phyloP scores from a whole-genome alignment of 2,797 vertebrate species.

The Acanthiza pusilla region DNA sequence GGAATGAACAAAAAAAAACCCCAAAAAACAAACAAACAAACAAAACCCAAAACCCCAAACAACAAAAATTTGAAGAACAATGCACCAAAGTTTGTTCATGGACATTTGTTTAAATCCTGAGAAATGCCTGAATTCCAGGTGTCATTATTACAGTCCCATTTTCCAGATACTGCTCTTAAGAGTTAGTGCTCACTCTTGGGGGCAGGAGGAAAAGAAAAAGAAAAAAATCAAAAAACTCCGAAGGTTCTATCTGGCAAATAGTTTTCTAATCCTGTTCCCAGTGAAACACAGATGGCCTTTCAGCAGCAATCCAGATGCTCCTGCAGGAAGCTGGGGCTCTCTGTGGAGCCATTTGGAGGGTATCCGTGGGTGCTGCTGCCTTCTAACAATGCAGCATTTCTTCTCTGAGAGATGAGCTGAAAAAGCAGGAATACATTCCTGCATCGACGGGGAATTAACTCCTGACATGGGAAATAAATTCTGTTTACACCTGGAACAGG shows the following conservation, averaged over 20 bases:
- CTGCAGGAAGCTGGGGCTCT: slow-evolving; percentile 53
- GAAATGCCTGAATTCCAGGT: neutral
- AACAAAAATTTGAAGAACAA: neutral
- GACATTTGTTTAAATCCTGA: neutral
- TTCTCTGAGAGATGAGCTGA: neutral
- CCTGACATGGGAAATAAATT: neutral
- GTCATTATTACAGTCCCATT: neutral
- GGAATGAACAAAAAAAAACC: neutral
- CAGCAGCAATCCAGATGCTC: slow-evolving; percentile 46
- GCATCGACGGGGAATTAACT: neutral
- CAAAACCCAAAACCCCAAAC: no score
- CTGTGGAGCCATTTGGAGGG: slow-evolving; percentile 48
- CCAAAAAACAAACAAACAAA: no score
- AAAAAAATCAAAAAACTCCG: neutral
- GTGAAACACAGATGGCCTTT: slow-evolving; percentile 52
- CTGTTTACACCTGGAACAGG: neutral
- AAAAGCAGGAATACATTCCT: neutral
- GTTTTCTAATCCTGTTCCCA: slow-evolving; percentile 2
- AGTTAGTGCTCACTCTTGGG: neutral
- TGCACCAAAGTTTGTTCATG: neutral
- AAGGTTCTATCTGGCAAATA: slow-evolving; percentile 19
- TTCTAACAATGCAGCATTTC: slow-evolving; percentile 11
- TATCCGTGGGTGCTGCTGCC: slow-evolving; percentile 43
- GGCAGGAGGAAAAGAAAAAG: neutral
- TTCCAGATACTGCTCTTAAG: neutral